Evolutionary conservation across 37 sponge, comb jelly and placozoan species (phyloP).

Genomic region (Theonella swinhoei): DNA sequence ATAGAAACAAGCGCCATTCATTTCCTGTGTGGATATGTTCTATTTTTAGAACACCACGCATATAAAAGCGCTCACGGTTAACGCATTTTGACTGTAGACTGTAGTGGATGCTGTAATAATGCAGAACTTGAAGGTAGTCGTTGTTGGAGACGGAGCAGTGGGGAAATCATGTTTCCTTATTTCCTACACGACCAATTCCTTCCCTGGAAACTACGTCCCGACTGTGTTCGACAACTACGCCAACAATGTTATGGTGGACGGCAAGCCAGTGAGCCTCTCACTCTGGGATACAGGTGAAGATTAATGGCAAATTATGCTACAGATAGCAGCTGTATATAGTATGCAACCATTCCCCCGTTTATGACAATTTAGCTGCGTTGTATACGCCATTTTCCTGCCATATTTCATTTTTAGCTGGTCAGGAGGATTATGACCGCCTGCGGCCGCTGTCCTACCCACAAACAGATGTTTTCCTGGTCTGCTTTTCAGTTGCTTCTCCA

Average conservation of each 20-base stretch:
- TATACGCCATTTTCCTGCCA: not conserved
- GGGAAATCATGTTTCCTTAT: slow-evolving; percentile 79
- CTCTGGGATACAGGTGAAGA: slow-evolving; percentile 65
- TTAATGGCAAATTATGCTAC: not conserved
- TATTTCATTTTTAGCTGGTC: too few species aligned
- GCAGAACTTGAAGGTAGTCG: slow-evolving; percentile 50
- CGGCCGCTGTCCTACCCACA: slow-evolving; percentile 78
- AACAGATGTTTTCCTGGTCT: slow-evolving; percentile 74
- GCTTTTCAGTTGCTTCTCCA: slow-evolving; percentile 26
- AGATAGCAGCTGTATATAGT: not conserved
- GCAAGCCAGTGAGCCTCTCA: slow-evolving; percentile 50
- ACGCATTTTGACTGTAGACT: too few species aligned
- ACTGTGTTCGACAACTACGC: slow-evolving; percentile 78
- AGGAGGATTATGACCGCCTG: slow-evolving; percentile 80
- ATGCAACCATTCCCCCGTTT: not conserved
- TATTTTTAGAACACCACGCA: not conserved
- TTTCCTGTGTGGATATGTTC: too few species aligned
- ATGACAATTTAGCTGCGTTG: not conserved
- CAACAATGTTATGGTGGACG: slow-evolving; percentile 54
- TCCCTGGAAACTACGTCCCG: slow-evolving; percentile 73
- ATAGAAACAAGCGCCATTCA: not conserved
- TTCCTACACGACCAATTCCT: slow-evolving; percentile 61
- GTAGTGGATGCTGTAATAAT: too few species aligned
- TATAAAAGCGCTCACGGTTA: not conserved
- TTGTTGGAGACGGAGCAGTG: slow-evolving; percentile 72